Evolutionary conservation across 2,888 invertebrate species (phyloP), one percentile per base, ranked within the genome.

Genomic region (Cephus pulcher): DNA sequence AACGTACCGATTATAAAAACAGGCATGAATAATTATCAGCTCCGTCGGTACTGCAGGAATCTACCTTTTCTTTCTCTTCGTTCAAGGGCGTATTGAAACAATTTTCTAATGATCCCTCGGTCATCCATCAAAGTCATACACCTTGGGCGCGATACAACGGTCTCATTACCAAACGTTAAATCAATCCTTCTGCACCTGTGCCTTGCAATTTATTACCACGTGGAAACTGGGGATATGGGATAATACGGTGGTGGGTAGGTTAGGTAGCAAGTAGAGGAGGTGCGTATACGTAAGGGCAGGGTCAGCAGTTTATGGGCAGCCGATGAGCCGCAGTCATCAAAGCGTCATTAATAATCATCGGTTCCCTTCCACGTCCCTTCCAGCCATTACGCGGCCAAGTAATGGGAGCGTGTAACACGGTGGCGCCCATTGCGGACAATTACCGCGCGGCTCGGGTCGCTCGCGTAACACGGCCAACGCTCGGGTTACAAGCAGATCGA

Each of bases 121-220:
- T 40, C 15, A 40, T 40, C 40, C 40, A 40, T 40, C 40, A 40
- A 40, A 40, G 40, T 15, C 15, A 30, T 70, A 70, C 11, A 70
- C 11, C 70, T 33, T 70, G 70, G 40, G 30, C 70, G 70, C 70
- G 70, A 70, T 30, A 12, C 30, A 70, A 32, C n/a, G 71, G 68
- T 15, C 56, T 80, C 77, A 80, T 80, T 79, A 78, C 75, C 68
- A 80, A 82, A 81, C 80, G 80, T 78, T 85, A 82, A 84, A 83
- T 83, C 80, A 82, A 80, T 81, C 82, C 82, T 82, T 83, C 82
- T 76, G 81, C 85, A 85, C 84, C 85, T 85, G 84, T 82, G 74
- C 81, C 79, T 77, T 73, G 80, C 80, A 84, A 84, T 85, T 85
- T 84, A 84, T 80, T 83, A 81, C 82, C 73, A 77, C 76, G 69